Evolutionary conservation across 2,797 vertebrate species (phyloP).

Genomic region (Coendou prehensilis): DNA sequence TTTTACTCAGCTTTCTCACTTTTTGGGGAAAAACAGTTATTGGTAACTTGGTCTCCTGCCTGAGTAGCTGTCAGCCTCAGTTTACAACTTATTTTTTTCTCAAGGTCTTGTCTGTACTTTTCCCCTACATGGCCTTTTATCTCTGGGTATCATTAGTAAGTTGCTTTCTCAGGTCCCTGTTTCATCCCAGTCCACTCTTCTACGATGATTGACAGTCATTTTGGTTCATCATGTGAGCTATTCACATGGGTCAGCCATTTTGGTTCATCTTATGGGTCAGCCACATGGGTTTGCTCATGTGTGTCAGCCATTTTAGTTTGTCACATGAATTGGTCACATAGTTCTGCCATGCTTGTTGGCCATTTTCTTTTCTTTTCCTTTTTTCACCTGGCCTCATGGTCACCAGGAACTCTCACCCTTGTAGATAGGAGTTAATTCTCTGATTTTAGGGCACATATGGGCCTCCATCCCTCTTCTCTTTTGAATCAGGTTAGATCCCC

Average conservation of each 20-base stretch:
- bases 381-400: background rate
- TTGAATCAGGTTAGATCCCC: background rate
- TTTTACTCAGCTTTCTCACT: background rate
- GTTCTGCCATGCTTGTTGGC: background rate
- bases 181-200: background rate
- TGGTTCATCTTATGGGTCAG: background rate
- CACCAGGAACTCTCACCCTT: background rate
- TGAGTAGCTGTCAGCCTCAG: background rate
- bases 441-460: background rate
- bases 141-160: background rate
- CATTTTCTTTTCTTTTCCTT: background rate
- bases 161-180: background rate
- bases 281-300: background rate
- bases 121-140: background rate
- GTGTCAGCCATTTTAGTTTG: background rate
- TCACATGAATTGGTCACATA: background rate
- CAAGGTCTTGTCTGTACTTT: background rate
- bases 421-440: background rate
- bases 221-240: background rate
- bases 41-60: background rate
- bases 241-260: background rate
- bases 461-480: background rate
- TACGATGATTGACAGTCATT: background rate
- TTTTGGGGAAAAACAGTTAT: background rate
- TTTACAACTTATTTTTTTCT: background rate